Percentiles rank a stretch among this genome's conserved stretches.
These are phyloP conservation scores for Aratinga solstitialis DNA, from an alignment of 2,797 vertebrate species.

Conservation along the genomic window DNA sequence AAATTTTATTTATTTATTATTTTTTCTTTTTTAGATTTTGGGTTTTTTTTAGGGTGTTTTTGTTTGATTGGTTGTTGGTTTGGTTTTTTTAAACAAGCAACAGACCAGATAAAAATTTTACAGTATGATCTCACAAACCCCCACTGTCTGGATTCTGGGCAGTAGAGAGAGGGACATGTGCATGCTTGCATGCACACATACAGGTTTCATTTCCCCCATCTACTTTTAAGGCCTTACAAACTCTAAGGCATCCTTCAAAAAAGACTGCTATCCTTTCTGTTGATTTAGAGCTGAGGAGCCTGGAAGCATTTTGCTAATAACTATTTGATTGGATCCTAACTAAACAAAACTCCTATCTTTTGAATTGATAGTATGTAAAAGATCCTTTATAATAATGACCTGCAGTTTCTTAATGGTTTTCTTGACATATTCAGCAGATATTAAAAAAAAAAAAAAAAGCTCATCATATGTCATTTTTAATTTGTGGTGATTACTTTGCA, in stretches of 20 bases:
- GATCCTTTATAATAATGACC: neutral
- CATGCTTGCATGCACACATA: neutral
- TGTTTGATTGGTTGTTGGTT: neutral
- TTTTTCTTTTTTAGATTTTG: neutral
- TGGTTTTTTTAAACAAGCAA: neutral
- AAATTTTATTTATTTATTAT: neutral
- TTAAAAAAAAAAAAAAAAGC: neutral
- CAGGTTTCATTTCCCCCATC: neutral
- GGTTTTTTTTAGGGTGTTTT: neutral
- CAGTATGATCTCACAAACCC: neutral
- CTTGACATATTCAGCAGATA: neutral
- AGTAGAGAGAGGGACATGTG: neutral
- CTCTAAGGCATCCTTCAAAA: neutral
- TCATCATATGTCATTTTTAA: neutral
- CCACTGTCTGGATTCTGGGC: neutral
- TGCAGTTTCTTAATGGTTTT: neutral
- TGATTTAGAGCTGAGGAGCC: neutral
- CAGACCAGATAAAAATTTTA: neutral
- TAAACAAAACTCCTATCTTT: neutral
- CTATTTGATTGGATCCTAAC: neutral
- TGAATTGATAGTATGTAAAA: neutral
- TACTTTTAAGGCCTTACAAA: neutral
- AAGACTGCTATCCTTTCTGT: neutral
- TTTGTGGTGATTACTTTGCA: constrained; percentile 13
- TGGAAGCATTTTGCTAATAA: constrained; percentile 10